A percentile compares a stretch with the other conserved stretches of the same genome.
Conservation (phyloP, 2,797 vertebrate species). For the Melanotaenia trifasciata region DNA sequence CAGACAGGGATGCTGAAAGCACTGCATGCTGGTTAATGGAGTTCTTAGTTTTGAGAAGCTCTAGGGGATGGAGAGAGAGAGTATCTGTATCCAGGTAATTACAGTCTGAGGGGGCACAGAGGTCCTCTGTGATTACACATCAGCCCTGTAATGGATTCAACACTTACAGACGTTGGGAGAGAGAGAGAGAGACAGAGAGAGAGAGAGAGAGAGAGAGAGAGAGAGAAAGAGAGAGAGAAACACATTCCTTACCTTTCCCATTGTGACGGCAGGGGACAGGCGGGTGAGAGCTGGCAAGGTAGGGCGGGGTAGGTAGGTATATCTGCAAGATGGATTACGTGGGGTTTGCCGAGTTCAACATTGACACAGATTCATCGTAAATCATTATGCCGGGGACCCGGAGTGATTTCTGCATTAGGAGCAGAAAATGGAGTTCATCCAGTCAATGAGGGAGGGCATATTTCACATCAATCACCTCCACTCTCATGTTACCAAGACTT, state of each 20-base stretch:
- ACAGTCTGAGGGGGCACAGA: conserved; percentile 82
- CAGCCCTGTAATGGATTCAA: conserved; percentile 88
- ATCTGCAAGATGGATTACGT: conserved; percentile 89
- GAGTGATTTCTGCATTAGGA: conserved; percentile 90
- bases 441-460: conserved; percentile 89
- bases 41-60: conserved; percentile 74
- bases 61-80: conserved; percentile 77
- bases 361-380: conserved; percentile 92
- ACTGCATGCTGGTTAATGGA: conserved; percentile 80
- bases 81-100: conserved; percentile 86
- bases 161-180: conserved; percentile 81
- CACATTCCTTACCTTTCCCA: conserved; percentile 72
- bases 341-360: conserved; percentile 87
- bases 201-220: conserved; percentile 46
- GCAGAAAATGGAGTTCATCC: conserved; percentile 90
- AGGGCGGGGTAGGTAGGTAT: conserved; percentile 79
- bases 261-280: conserved; percentile 61
- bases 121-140: conserved; percentile 88
- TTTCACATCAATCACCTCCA: conserved; percentile 88
- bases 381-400: conserved; percentile 88
- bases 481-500: conserved; percentile 80
- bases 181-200: conserved; percentile 35
- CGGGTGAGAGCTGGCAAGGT: conserved; percentile 59
- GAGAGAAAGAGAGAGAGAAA: conserved; percentile 36
- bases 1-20: conserved; percentile 62